Conservation (phyloP, 2,888 invertebrate genomes). For the Eupithecia exiguata region DNA sequence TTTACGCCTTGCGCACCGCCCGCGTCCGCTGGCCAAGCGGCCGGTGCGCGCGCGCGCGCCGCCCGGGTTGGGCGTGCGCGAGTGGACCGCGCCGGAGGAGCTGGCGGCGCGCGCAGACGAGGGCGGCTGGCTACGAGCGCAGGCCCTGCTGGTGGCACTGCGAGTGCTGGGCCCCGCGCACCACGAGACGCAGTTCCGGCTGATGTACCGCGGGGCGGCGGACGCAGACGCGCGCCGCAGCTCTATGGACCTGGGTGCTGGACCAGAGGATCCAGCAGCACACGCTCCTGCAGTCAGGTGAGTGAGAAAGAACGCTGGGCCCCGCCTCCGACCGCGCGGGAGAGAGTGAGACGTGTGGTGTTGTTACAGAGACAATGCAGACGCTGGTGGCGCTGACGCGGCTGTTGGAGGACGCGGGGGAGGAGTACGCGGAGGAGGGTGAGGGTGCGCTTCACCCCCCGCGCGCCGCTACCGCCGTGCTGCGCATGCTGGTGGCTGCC, state of each 20-base stretch:
- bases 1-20: slow-evolving; percentile 77
- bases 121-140: slow-evolving; percentile 93
- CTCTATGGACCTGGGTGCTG: slow-evolving; percentile 93
- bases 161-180: slow-evolving; percentile 93
- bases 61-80: slow-evolving; percentile 85
- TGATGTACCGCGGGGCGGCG: slow-evolving; percentile 89
- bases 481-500: slow-evolving; percentile 76
- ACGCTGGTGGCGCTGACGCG: slow-evolving; percentile 93
- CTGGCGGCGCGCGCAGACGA: slow-evolving; percentile 89
- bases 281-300: slow-evolving; percentile 84
- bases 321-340: background rate
- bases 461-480: slow-evolving; percentile 81
- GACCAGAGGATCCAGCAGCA: slow-evolving; percentile 91
- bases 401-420: slow-evolving; percentile 89
- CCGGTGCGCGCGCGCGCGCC: slow-evolving; percentile 84
- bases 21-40: slow-evolving; percentile 71
- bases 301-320: background rate
- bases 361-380: slow-evolving; percentile 88
- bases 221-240: slow-evolving; percentile 89
- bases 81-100: slow-evolving; percentile 89
- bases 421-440: slow-evolving; percentile 83
- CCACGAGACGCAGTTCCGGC: slow-evolving; percentile 92
- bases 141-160: slow-evolving; percentile 94
- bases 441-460: slow-evolving; percentile 53
- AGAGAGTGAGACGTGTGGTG: background rate